Base-by-base conservation (phyloP, 2,888 invertebrate genomes). In the Mythimna vitellina region DNA sequence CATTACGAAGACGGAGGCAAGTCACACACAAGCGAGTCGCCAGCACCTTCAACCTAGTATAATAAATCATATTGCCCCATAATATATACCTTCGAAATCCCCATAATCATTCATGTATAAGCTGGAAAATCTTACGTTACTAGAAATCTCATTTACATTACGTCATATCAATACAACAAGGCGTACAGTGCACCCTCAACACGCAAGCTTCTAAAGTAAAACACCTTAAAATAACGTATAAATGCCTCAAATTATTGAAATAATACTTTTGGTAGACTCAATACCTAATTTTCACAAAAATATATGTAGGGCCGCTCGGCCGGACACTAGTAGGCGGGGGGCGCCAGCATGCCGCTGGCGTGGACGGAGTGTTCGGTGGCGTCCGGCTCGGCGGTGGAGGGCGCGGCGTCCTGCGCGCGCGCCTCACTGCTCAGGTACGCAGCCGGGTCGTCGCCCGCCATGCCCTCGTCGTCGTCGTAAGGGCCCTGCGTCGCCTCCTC, bases 401-500 rank as follows among this genome's bases (percentile, higher is more conserved):
- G 94, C 73, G 94, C 94, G 53, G 96, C 96, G 69, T 96, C 97
- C 65, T 93, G 93, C 77, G 94, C 95, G 81, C 88, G 92, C 64
- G 92, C 92, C 85, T 93, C 95, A 79, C 93, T 92, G 80, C 89
- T 88, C 86, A 96, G 86, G 89, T 95, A 96, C 81, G 96, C 96
- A 73, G 96, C 93, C 60, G 97, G 96, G 89, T 97, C 97, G 86
- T 96, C 96, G 70, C 96, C 97, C 78, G 93, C 94, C 96, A 96
- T 96, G 80, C 96, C 96, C 78, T 95, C 95, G 76, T 95, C 91
- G 83, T 95, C 96, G 87, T 97, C 97, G 88, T 97, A 97, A 3
- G 97, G 97, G 20, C 97, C 97, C 87, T 97, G 96, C 61, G 97
- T 97, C 73, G 94, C 91, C 81, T 94, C 93, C 87, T 96, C 96